A percentile compares a stretch with the other conserved stretches of the same genome.
Conservation (phyloP, 92 coral and sea anemone genomes). For the Micromussa lordhowensis region DNA sequence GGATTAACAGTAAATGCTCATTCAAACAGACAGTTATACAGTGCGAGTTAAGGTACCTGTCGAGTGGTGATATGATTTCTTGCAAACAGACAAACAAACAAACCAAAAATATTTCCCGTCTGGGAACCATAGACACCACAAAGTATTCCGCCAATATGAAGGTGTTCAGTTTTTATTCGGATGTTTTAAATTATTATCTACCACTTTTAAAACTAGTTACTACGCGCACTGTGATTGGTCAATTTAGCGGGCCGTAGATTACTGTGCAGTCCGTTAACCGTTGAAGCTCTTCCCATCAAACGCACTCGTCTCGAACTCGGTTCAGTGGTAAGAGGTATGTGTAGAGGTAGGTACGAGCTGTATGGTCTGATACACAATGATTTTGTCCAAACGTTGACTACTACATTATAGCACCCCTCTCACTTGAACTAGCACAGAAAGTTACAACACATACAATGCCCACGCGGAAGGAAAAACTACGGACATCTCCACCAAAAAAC, state of each 20-base stretch:
- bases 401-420: background rate
- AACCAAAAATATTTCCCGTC: too few species aligned
- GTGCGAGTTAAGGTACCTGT: background rate
- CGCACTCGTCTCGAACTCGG: too few species aligned
- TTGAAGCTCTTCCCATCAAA: too few species aligned
- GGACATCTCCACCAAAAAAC: background rate
- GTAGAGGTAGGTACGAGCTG: background rate
- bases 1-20: background rate
- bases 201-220: too few species aligned
- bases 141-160: too few species aligned
- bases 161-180: too few species aligned
- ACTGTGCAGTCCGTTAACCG: too few species aligned
- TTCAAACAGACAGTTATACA: background rate
- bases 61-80: background rate
- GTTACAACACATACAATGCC: background rate
- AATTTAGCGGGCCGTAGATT: too few species aligned
- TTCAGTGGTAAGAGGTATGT: background rate
- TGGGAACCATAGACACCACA: too few species aligned
- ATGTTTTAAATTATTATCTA: too few species aligned
- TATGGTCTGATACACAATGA: background rate
- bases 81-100: background rate
- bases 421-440: background rate
- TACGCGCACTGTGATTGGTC: too few species aligned
- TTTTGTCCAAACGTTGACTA: background rate
- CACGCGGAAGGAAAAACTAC: background rate